Evolutionary conservation across 23 tunicate genomes (phyloP).

Genomic region (Ciona savignyi): DNA sequence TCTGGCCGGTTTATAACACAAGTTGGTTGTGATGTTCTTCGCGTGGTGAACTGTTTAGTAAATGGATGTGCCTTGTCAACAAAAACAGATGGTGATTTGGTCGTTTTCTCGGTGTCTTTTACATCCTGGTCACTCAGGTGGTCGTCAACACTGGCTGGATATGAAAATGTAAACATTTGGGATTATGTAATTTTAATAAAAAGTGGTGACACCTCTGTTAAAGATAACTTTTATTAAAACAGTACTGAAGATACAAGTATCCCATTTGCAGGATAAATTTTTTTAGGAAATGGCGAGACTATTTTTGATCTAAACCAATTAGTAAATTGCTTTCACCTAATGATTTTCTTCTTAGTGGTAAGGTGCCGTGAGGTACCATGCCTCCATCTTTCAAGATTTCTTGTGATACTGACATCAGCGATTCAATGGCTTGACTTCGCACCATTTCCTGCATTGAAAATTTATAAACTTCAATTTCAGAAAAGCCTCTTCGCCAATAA

Average conservation of each 20-base stretch:
- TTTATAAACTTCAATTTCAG: too few relatives aligned
- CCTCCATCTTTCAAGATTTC: conserved; percentile 35
- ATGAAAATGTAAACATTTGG: too few relatives aligned
- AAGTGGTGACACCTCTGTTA: too few relatives aligned
- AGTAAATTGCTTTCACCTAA: too few relatives aligned
- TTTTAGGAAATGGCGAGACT: too few relatives aligned
- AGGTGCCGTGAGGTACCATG: conserved; percentile 25
- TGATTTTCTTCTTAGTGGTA: neutral
- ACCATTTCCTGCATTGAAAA: conserved; percentile 35
- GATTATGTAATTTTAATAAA: too few relatives aligned
- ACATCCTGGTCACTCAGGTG: neutral
- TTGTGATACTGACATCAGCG: conserved; percentile 19
- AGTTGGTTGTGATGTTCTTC: neutral
- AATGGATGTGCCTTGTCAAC: neutral
- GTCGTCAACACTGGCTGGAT: neutral
- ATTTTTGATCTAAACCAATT: neutral
- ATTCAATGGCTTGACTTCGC: conserved; percentile 42
- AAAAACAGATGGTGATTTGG: neutral
- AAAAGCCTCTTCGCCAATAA: too few relatives aligned
- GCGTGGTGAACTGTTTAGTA: neutral
- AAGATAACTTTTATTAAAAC: too few relatives aligned
- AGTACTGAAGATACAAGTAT: too few relatives aligned
- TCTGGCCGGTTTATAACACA: neutral
- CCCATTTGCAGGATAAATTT: too few relatives aligned
- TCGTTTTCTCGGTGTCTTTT: neutral